These are phyloP conservation scores for Melanotaenia trifasciata DNA, from an alignment of 2,797 vertebrate species.

Conservation along the genomic window DNA sequence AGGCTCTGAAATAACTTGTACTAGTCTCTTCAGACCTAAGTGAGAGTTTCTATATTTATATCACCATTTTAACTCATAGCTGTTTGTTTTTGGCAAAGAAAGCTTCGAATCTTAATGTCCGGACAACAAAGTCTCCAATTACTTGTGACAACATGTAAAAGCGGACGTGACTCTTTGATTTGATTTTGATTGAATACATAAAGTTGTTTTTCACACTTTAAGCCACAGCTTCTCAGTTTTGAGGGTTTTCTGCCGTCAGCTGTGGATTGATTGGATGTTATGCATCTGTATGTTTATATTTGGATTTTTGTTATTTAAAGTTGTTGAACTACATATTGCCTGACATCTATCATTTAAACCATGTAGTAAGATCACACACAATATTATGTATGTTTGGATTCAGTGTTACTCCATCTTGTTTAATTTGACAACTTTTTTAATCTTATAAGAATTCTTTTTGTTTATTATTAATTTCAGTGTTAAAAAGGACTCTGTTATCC, in stretches of 20 bases:
- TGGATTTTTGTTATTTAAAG: not conserved
- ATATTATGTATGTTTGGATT: too few relatives aligned
- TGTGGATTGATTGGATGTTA: not conserved
- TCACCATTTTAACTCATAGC: not conserved
- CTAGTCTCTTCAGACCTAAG: not conserved
- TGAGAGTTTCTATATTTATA: conserved; percentile 1
- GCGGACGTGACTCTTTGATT: not conserved
- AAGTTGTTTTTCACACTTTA: not conserved
- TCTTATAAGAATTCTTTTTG: too few relatives aligned
- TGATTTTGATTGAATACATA: not conserved
- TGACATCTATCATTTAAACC: too few relatives aligned
- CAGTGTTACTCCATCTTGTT: too few relatives aligned
- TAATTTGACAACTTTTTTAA: too few relatives aligned
- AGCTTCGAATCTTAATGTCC: conserved; percentile 1
- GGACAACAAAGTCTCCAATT: not conserved
- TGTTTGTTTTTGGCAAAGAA: not conserved
- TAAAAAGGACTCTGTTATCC: not conserved
- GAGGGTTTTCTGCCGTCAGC: not conserved
- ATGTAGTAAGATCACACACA: too few relatives aligned
- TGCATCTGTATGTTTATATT: too few relatives aligned
- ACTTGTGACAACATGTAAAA: not conserved
- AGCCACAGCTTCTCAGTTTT: not conserved
- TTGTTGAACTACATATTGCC: not conserved
- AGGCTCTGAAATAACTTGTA: not conserved
- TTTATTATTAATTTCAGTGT: not conserved